Percentiles rank a stretch among this genome's conserved stretches.
These are phyloP conservation scores for Dreissena rostriformis DNA, from an alignment of 1,140 invertebrate species.

Conservation along the genomic window DNA sequence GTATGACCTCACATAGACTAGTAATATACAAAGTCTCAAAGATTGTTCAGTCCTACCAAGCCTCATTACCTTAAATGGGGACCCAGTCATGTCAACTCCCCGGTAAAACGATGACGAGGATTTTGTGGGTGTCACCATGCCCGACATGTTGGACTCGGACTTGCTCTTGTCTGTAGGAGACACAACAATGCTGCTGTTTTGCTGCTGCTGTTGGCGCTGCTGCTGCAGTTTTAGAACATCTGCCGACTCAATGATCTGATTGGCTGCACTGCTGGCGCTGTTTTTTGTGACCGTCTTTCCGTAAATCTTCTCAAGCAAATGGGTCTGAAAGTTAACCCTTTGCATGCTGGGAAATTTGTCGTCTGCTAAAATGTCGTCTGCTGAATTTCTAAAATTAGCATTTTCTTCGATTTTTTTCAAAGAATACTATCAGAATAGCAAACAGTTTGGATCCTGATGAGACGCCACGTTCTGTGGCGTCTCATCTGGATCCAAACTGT, in stretches of 20 bases:
- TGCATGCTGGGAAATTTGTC: too few species aligned
- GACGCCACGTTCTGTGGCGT: too few species aligned
- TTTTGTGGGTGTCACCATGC: constrained; percentile 19
- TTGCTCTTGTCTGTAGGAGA: constrained; percentile 3
- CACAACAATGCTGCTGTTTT: constrained; percentile 25
- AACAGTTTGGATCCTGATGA: too few species aligned
- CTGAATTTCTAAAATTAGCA: too few species aligned
- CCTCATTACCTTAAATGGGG: constrained; percentile 71
- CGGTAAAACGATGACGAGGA: constrained; percentile 34
- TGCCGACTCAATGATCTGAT: constrained; percentile 91
- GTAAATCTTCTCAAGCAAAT: constrained; percentile 92
- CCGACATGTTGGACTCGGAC: not conserved
- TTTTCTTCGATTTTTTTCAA: too few species aligned
- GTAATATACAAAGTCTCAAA: too few species aligned
- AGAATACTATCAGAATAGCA: too few species aligned
- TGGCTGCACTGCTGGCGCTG: constrained; percentile 75
- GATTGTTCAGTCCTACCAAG: not conserved
- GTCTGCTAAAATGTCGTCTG: too few species aligned
- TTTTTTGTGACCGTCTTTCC: constrained; percentile 88
- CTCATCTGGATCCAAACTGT: too few species aligned
- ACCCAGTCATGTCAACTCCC: constrained; percentile 64
- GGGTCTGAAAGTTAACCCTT: constrained; percentile 85
- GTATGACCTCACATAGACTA: too few species aligned
- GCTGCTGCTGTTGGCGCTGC: constrained; percentile 71
- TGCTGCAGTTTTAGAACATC: constrained; percentile 86